Base-by-base conservation (phyloP, 2,113 vertebrate genomes). In the Martes martes region DNA sequence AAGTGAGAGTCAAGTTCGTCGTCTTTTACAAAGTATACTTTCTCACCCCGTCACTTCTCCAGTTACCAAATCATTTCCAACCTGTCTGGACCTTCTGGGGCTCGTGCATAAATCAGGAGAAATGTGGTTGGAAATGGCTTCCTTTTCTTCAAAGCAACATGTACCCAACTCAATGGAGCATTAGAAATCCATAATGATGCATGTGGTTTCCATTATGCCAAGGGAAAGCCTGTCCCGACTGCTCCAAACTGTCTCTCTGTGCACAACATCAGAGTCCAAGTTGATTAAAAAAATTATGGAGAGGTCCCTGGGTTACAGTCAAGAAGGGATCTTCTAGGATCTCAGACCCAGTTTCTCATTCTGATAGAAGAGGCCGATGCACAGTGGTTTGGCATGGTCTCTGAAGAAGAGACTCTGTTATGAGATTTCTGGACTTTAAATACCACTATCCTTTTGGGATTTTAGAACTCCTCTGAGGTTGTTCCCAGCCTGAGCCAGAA, bases 21-120 rank as follows among this genome's bases (percentile, higher is more conserved):
- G 97, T 89, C 95, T 98, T 98, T 98, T 94, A 97, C 92, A 97
- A 97, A 97, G 85, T 89, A 90, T n/a, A 80, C 95, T 95, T 97
- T 95, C 92, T 92, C 95, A 94, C 84, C 89, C 90, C 67, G 91
- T 96, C 90, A 90, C 91, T 97, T 98, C 99, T 99, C 99, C 84
- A 15, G 93, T 99, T 99, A 99, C 99, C 98, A 98, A 96, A 98
- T 98, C 98, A 98, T 98, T 99, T 98, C 99, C 98, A 98, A 98
- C 97, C 98, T 99, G 99, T 81, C 95, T 98, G 88, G 85, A 85
- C 98, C 97, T 97, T 97, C 97, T 93, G 98, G 80, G 98, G 98
- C 98, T 98, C 91, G 91, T 71, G 98, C 98, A 99, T 99, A 99
- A 99, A 99, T 99, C 99, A 99, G 98, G 95, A 98, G 95, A 98